phyloP scores from a whole-genome alignment of 2,797 vertebrate genomes.

The Sebastes wilsoni region DNA sequence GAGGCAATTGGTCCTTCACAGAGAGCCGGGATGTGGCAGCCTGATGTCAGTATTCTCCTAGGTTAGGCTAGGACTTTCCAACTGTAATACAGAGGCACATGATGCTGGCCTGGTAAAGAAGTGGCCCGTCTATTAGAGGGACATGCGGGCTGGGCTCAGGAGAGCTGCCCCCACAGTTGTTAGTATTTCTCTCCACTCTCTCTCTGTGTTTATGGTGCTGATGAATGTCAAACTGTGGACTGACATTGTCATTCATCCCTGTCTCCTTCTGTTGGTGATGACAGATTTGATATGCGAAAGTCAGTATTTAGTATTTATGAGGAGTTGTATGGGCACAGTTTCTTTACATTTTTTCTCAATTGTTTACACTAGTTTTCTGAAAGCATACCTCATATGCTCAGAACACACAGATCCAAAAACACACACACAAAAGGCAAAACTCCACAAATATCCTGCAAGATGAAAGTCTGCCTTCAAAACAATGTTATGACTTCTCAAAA shows the following conservation, averaged over 20 bases:
- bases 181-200: background rate
- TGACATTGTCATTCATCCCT: background rate
- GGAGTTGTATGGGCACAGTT: background rate
- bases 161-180: background rate
- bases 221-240: background rate
- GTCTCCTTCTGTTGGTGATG: background rate
- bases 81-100: background rate
- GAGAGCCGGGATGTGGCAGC: background rate
- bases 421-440: no score
- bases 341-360: background rate
- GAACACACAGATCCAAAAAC: no score
- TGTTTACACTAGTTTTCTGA: no score
- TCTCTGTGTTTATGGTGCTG: background rate
- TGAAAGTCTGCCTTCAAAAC: background rate
- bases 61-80: background rate
- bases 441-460: background rate
- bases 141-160: background rate
- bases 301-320: conserved; percentile 8
- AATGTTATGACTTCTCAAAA: background rate
- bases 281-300: background rate
- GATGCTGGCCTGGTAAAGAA: background rate
- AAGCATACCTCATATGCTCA: no score
- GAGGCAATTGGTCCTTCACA: background rate
- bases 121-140: background rate
- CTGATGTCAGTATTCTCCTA: background rate